Conservation (phyloP, 1,140 invertebrate species). For the Helicoverpa armigera region DNA sequence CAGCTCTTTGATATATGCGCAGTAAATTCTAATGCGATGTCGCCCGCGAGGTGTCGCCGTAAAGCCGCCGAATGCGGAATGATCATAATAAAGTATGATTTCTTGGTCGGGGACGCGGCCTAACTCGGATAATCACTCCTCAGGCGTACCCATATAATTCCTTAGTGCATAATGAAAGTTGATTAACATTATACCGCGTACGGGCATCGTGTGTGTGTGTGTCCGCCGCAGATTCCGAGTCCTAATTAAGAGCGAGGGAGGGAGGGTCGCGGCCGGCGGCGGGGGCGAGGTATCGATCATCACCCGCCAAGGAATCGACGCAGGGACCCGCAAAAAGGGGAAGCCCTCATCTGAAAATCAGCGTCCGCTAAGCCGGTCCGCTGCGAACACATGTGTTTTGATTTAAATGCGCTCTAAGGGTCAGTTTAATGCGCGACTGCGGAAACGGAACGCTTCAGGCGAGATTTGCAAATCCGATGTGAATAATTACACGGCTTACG, state of each 20-base stretch:
- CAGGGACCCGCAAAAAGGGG: slow-evolving; percentile 84
- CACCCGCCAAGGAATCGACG: slow-evolving; percentile 84
- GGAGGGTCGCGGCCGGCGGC: slow-evolving; percentile 77
- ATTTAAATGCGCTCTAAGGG: slow-evolving; percentile 83
- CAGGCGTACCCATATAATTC: slow-evolving; percentile 85
- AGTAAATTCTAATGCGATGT: slow-evolving; percentile 81
- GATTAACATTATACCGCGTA: slow-evolving; percentile 82
- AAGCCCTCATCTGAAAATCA: slow-evolving; percentile 85
- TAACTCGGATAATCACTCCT: slow-evolving; percentile 85
- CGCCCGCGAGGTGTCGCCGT: slow-evolving; percentile 73
- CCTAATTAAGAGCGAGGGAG: slow-evolving; percentile 86
- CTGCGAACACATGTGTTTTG: slow-evolving; percentile 85
- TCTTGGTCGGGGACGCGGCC: slow-evolving; percentile 83
- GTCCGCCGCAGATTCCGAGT: slow-evolving; percentile 86
- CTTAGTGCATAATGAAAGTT: slow-evolving; percentile 87
- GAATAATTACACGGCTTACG: slow-evolving; percentile 86
- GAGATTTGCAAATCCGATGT: slow-evolving; percentile 84
- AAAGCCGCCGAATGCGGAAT: slow-evolving; percentile 74
- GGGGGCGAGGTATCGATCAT: slow-evolving; percentile 84
- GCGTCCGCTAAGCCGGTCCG: slow-evolving; percentile 79
- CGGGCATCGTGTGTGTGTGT: slow-evolving; percentile 75
- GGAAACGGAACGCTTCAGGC: slow-evolving; percentile 81
- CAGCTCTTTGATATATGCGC: slow-evolving; percentile 78
- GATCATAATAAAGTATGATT: slow-evolving; percentile 86
- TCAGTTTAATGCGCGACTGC: slow-evolving; percentile 74